Conservation (phyloP, 2,113 vertebrate genomes). For the Coryphaenoides rupestris region DNA sequence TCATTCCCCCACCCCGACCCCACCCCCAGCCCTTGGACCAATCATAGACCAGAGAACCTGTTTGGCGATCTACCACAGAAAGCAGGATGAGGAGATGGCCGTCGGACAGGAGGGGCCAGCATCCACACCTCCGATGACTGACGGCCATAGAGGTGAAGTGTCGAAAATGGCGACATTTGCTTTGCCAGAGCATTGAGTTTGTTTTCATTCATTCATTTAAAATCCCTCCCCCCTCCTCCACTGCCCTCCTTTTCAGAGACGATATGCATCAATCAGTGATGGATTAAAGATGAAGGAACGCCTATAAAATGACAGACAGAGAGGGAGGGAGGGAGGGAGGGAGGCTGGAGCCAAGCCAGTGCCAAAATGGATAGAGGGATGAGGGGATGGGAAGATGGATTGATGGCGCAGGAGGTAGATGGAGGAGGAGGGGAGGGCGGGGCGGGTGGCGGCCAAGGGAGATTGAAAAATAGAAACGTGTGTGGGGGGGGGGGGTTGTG, state of each 20-base stretch:
- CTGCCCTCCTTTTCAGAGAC: conserved; percentile 2
- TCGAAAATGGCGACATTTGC: conserved; percentile 31
- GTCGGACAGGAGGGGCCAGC: conserved; percentile 1
- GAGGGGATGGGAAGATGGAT: conserved; percentile 16
- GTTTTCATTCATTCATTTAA: conserved; percentile 23
- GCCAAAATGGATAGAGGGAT: conserved; percentile 23
- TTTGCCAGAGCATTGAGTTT: too few relatives aligned
- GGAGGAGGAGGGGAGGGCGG: neutral
- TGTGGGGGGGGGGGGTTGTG: neutral
- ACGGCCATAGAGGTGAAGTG: conserved; percentile 37
- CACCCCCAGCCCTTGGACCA: conserved; percentile 46
- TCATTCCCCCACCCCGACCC: too few relatives aligned
- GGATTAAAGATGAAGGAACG: conserved; percentile 37
- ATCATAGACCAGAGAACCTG: conserved; percentile 12
- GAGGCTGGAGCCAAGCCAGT: conserved; percentile 24
- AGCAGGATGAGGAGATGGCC: too few relatives aligned
- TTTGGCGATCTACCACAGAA: conserved; percentile 28
- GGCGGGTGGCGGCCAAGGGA: neutral
- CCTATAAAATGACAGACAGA: conserved; percentile 20
- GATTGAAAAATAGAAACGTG: conserved; percentile 1
- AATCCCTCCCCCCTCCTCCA: conserved; percentile 5
- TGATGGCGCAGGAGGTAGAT: conserved; percentile 10
- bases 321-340: neutral
- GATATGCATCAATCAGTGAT: conserved; percentile 20
- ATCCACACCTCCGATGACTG: conserved; percentile 10